Base-by-base conservation (phyloP, 2,797 vertebrate genomes). In the Agapornis canus region DNA sequence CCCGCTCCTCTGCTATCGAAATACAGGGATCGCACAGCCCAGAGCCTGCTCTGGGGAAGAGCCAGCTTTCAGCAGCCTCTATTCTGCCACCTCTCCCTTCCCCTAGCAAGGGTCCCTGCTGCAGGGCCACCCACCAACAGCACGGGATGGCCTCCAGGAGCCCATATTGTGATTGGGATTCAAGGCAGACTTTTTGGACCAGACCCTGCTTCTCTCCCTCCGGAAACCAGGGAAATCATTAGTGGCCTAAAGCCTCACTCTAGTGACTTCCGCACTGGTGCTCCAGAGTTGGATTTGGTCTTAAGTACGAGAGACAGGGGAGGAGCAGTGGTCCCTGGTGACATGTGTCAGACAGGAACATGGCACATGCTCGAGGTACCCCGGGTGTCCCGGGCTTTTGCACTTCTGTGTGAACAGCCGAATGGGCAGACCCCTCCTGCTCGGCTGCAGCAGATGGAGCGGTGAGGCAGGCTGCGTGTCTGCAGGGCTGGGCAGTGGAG, bases 381-480 rank as follows among this genome's bases (percentile, higher is more conserved):
- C 89, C 47, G 25, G 9, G 68, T 12, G 77, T 96, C 91, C 91
- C 47, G 2, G 90, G 82, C 82, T 96, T 91, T 95, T 91, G 72
- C 72, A 60, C 81, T 91, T 90, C 14, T 93, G 93, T 1, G 9
- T 85, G 82, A 91, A 83, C 90, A 96, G 94, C 86, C 85, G 43
- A 95, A 57, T 61, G 63, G 91, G 86, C 92, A 96, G 94, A 57
- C 90, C 79, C 92, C 92, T 94, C 84, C 92, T 87, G 92, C 92
- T 96, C n/a, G 16, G 95, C 92, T 94, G 96, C 83, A 79, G 94
- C 97, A 97, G 95, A 96, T 96, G 96, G 96, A 96, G 94, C 65
- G 16, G 93, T 57, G 90, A 96, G 92, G 93, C 94, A 95, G 89
- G 81, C 95, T 96, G 94, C 39, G 42, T 86, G 95, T 97, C 92